Evolutionary conservation across 1,140 invertebrate species (phyloP), one percentile per base, ranked within the genome.

Genomic region (Anastatus disparis): DNA sequence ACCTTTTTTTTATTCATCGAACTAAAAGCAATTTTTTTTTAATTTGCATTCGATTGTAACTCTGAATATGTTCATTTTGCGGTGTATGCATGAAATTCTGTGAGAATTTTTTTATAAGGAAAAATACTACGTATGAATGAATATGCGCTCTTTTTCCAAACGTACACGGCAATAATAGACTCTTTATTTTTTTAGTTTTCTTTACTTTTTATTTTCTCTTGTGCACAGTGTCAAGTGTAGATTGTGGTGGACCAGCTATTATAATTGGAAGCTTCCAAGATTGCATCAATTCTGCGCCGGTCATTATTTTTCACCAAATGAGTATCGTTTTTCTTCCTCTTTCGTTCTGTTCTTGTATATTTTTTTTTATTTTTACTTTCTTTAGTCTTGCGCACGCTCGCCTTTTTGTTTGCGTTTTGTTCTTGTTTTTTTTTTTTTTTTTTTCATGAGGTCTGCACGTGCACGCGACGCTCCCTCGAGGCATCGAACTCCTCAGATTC

Each of bases 271-370:
- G 10, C 31, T 20, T n/a, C 17, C 27, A 13, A 15, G 35, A 13
- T 24, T 35, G 20, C 44, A 10, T 62, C 7, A 27, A 4, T 20
- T 26, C 27, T 10, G 13, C 46, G 12, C 38, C 8, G 24, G 24
- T 68, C 44, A 68, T 68, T 68, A 68, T 69, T 48, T 62, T 69
- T 44, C 26, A 6, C 55, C 29, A 68, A 68, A 59, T 59, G 66
- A 69, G 35, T 61, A 42, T 61, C 20, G 10, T 46, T 26, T 7
- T 15, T 48, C 35, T 17, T n/a, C 20, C 50, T 46, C 12, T 62
- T 62, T 58, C 44, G 44, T 46, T 4, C 15, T 15, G 44, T n/a
- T 4, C 31, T 6, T 35, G 10, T 35, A 35, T 35, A 35, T 35
- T 10, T 35, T 10, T 35, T 10, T 35, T 13, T 46, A 8, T 15